Base-by-base conservation (phyloP, 2,113 vertebrate species). In the Vidua chalybeata region DNA sequence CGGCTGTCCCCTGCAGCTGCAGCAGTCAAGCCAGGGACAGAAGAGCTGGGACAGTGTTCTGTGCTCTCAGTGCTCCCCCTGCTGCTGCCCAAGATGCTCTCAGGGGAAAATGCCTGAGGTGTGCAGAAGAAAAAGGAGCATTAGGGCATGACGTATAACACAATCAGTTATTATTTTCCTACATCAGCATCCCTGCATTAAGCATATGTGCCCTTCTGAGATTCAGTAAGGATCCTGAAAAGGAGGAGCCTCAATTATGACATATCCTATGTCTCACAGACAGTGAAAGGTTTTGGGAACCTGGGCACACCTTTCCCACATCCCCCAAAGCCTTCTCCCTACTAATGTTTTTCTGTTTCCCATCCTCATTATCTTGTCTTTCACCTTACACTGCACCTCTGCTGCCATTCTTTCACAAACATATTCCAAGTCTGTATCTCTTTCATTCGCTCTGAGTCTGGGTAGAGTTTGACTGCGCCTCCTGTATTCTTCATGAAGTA, bases 21-120 rank as follows among this genome's bases (percentile, higher is more conserved):
- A 14, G 67, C 68, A 90, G 73, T 22, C 22, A 35, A 66, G 58
- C 11, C 55, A 69, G 31, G 28, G 37, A 56, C 14, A 2, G 28
- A 2, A 0, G 58, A 64, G 49, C 62, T 3, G 2, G 75, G 63
- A 75, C 4, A 30, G 43, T 15, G 15, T 54, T 96, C 52, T 61
- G 71, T 33, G 87, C 77, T 77, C 84, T n/a, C 84, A 81, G 64
- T 81, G 68, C 91, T 96, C 94, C 93, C 90, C 61, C 91, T 94
- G 73, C 89, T 86, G 94, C 80, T 89, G 56, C 86, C 77, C 76
- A 35, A 33, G 19, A 56, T 64, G 41, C n/a, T 71, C 77, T 43
- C 55, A 37, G 31, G 10, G 41, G 68, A 77, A 92, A 89, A 72
- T 2, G 10, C 54, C 45, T 7, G 39, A 83, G 10, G 10, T 45